Evolutionary conservation across 2,113 vertebrate genomes (phyloP), one percentile per base, ranked within the genome.

Genomic region (Hemibates koningsi): DNA sequence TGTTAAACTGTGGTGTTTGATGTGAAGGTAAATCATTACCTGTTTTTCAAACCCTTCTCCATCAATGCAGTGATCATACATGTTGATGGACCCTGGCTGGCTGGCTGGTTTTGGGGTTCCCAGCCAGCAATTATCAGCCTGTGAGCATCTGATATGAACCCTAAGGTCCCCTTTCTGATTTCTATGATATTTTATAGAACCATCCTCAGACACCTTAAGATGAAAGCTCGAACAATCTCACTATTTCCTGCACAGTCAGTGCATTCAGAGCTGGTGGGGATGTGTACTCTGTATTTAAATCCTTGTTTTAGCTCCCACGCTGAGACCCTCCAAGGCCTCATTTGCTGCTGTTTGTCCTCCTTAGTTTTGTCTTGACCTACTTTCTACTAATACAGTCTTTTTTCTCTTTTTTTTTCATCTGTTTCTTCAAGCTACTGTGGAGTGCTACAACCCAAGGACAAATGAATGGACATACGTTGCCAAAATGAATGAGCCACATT

Each of bases 401-500:
- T 54, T 59, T 59, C 12, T 34, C 52, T 16, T 6, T 36, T 41
- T 21, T 17, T 19, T 12, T 7, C 50, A 2, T 73, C 41, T 61
- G 63, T 78, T 81, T 82, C 82, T 88, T 93, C 12, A 94, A 98
- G 99, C 98, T 76, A 99, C 99, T 10, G 98, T 99, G 92, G 99
- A 99, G 92, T 99, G 98, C 96, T 99, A 99, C 95, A 99, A 99
- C 92, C 99, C 99, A 78, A 97, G 98, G 91, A 98, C 98, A 89
- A 99, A 99, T 10, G 98, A 99, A 92, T 99, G 99, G 99, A 98
- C 97, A 76, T 99, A 99, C 19, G 99, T 99, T 14, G 99, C 99
- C 81, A 99, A 99, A 96, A 99, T 99, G 99, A 99, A 97, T 7
- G 99, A 99, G 87, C 99, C 99, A 14, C 99, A 99, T 94, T 99